Conservation (phyloP, 2,797 vertebrate genomes). For the Cossypha caffra region DNA sequence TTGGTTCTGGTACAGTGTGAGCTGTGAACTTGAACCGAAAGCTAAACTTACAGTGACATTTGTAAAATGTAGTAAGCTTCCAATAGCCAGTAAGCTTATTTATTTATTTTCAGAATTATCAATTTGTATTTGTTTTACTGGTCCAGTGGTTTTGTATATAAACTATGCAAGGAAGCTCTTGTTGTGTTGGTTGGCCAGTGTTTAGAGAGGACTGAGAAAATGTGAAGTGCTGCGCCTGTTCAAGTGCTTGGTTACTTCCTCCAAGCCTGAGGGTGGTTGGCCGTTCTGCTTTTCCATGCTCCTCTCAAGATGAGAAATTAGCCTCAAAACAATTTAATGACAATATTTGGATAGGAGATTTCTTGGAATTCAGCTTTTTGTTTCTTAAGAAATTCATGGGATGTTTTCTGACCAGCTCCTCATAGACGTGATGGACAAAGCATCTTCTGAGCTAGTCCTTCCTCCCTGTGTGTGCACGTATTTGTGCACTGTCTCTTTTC, state of each 20-base stretch:
- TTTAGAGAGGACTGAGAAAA: background rate
- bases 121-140: slow-evolving; percentile 28
- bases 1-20: background rate
- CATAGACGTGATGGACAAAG: background rate
- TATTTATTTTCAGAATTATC: slow-evolving; percentile 37
- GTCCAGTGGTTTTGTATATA: background rate
- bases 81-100: background rate
- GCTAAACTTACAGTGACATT: background rate
- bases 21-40: background rate
- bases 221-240: background rate
- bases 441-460: background rate
- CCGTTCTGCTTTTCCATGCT: background rate
- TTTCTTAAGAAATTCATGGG: background rate
- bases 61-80: background rate
- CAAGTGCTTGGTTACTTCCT: background rate
- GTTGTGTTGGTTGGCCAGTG: background rate
- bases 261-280: background rate
- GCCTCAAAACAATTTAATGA: background rate
- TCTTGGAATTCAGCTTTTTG: background rate
- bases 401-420: background rate
- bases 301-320: background rate
- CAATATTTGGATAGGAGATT: background rate
- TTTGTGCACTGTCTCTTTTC: background rate
- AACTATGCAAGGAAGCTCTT: background rate
- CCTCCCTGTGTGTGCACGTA: background rate